Base-by-base conservation (phyloP, 2,113 vertebrate species). In the Charina bottae region DNA sequence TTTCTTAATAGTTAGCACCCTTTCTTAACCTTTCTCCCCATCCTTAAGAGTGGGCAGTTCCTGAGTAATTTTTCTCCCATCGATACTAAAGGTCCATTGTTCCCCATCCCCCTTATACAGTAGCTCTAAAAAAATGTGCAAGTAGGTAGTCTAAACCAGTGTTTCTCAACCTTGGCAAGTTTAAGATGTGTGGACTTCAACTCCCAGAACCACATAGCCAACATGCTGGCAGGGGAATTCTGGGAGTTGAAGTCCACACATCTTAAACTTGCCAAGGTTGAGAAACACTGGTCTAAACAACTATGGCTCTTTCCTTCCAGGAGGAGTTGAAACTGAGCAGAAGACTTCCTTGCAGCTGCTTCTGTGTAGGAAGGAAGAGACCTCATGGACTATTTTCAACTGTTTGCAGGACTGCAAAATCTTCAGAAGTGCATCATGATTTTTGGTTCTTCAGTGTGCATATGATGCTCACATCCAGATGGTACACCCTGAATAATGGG, bases 301-400 rank as follows among this genome's bases (percentile, higher is more conserved):
- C 26, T 8, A 0, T 6, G 58, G 54, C 37, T 19, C 91, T 94
- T 91, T 94, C 19, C 90, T 85, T 90, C 85, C 91, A 93, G 93
- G 64, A 94, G 91, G 93, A 94, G 64, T 94, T 93, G 90, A 37
- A 93, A 83, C 83, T 62, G 89, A 93, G 90, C 90, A 90, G 93
- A 91, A 26, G 85, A 83, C 94, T 95, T 89, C 72, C 83, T 92
- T 94, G 90, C 95, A 96, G 93, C 94, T 95, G 91, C 89, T 94
- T 89, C 89, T 94, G n/a, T 0, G 93, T 94, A 90, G 93, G 94
- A 94, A 91, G 93, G 62, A 92, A 86, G 92, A 93, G 92, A 37
- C 91, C 90, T 95, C 78, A 92, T 28, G 15, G 53, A 93, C 93
- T 93, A 0, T 96, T 95, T 91, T 90, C 0, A n/a, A n/a, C 28